A percentile compares a stretch with the other conserved stretches of the same genome.
Conservation (phyloP, 1,140 invertebrate species). For the Argopecten irradians region DNA sequence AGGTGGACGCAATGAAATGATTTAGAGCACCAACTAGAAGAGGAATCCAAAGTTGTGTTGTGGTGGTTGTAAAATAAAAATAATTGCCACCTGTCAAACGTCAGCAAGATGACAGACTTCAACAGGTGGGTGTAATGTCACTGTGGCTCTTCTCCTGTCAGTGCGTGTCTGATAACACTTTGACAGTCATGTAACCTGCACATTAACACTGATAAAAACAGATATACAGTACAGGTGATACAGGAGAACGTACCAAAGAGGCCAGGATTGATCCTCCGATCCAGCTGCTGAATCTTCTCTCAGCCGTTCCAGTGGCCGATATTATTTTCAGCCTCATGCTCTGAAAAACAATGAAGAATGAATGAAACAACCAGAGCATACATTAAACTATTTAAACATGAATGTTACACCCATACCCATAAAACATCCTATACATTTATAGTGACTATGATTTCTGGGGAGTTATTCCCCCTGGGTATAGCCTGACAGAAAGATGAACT, state of each 20-base stretch:
- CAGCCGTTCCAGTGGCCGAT: slow-evolving; percentile 83
- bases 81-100: background rate
- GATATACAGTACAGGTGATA: background rate
- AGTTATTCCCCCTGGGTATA: background rate
- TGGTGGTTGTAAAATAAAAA: background rate
- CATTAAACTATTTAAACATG: background rate
- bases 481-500: background rate
- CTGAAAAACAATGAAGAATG: slow-evolving; percentile 70
- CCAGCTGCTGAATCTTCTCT: slow-evolving; percentile 95
- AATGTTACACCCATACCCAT: background rate
- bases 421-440: background rate
- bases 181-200: background rate
- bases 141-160: background rate
- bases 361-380: background rate
- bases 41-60: no score
- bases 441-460: background rate
- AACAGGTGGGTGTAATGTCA: background rate
- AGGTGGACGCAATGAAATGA: no score
- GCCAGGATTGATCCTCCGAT: slow-evolving; percentile 97
- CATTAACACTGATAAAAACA: background rate
- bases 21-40: no score
- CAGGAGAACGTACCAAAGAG: slow-evolving; percentile 82
- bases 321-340: slow-evolving; percentile 92
- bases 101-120: background rate
- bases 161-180: background rate